phyloP scores from a whole-genome alignment of 2,113 vertebrate genomes.

The Takifugu bimaculatus region DNA sequence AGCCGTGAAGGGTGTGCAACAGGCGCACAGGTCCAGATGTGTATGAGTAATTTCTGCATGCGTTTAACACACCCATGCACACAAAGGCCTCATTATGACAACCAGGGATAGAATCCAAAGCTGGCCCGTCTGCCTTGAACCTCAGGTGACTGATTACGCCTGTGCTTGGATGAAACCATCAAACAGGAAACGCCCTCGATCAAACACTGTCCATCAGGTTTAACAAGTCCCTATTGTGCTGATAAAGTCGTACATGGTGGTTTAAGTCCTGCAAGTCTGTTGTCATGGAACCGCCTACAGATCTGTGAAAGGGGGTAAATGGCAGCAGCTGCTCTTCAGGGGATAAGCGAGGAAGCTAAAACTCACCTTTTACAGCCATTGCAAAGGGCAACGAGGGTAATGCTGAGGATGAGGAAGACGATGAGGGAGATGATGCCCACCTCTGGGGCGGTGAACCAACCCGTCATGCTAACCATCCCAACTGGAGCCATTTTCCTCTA shows the following conservation, averaged over 20 bases:
- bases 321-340: no score
- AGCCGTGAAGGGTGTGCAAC: background rate
- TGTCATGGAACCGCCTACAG: background rate
- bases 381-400: conserved; percentile 54
- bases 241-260: background rate
- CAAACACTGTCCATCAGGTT: conserved; percentile 37
- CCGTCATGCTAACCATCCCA: conserved; percentile 16
- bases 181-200: conserved; percentile 46
- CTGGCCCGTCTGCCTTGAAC: conserved; percentile 1
- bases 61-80: background rate
- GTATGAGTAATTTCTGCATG: background rate
- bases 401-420: conserved; percentile 55
- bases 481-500: conserved; percentile 58
- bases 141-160: background rate
- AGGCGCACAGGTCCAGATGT: background rate
- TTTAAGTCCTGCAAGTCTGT: background rate
- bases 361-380: conserved; percentile 53
- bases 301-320: no score
- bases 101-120: background rate
- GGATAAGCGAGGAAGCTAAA: no score
- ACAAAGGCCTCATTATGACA: background rate
- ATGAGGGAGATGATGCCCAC: conserved; percentile 53
- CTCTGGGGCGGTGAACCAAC: conserved; percentile 48
- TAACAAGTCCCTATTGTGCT: conserved; percentile 34
- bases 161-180: background rate